Evolutionary conservation across 2,113 vertebrate species (phyloP), one percentile per base, ranked within the genome.

Genomic region (Halcyon senegalensis): DNA sequence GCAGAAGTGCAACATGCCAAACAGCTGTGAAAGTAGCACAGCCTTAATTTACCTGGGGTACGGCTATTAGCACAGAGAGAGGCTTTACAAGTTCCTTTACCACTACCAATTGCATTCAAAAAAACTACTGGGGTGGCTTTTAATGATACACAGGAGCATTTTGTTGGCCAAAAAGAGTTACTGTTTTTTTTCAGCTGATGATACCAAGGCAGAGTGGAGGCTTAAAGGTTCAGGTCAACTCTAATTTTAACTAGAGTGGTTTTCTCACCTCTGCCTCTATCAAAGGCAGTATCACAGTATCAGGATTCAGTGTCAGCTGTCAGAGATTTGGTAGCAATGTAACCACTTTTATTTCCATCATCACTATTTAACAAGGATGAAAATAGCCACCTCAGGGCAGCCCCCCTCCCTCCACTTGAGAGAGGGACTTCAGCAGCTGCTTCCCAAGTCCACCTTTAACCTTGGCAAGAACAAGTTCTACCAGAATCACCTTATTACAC

Each of bases 271-370:
- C 46, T 79, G 89, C 63, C 59, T 55, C 20, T 44, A 70, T 88
- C 89, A 89, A 77, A 89, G 82, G 77, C 63, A 67, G 81, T 68
- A 87, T 59, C 68, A 60, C 11, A 37, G 87, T 70, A 93, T 75
- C 83, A 77, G 77, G 70, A 86, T 81, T 94, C 92, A 90, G n/a
- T 5, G 46, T 53, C 94, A 93, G 83, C 70, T 94, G 90, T 55
- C 41, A 64, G 70, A 84, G 84, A 94, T 95, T 89, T 70, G 50
- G 67, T 66, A 88, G 80, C 60, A 58, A 64, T 43, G 56, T 39
- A 63, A 24, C 27, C 13, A 4, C 37, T 73, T 64, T 75, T 39
- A 66, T 83, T 63, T 44, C 56, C 43, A 75, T 62, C 63, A 43
- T 62, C 46, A 27, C 68, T 94, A 72, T 75, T 70, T 86, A 79